Base-by-base conservation (phyloP, 2,888 invertebrate genomes). In the Teinopalpus imperialis region DNA sequence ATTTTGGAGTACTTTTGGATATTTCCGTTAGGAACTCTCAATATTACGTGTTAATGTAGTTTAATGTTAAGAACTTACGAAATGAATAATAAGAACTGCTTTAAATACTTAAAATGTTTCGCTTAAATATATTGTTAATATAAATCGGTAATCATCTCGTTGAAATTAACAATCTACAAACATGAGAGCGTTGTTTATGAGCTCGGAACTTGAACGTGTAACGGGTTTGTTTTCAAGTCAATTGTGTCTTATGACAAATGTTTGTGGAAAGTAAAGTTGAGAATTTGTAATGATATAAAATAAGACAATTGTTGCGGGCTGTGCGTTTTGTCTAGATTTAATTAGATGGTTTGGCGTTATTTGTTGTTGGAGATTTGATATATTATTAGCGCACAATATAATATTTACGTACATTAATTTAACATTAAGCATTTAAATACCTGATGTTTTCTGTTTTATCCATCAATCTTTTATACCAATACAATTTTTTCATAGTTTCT, bases 1-100 rank as follows among this genome's bases (percentile, higher is more conserved):
- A 74, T 81, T 81, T 81, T 81, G 74, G 79, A 81, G 61, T 70
- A 74, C 67, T 82, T 81, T 81, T 81, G 79, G 79, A 81, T 81
- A 81, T 74, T 75, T 80, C 81, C 79, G 69, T 76, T 74, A 80
- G 74, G 68, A 60, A 74, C 66, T 73, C 65, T 75, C 75, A 72
- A 69, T 10, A 21, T 35, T 20, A 42, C 21, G 7, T 45, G 21
- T 34, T 40, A 40, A 27, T 27, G 39, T 45, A 40, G 27, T 60
- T 54, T 53, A 56, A 57, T 45, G 51, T 61, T 75, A 76, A 74
- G 70, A 63, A 62, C 64, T 57, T 69, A 69, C 54, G 62, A 63
- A 67, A 62, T 55, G 57, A 65, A 48, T 70, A 4, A 73, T 69
- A 68, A 55, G 57, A 63, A 62, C 64, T 63, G 79, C 76, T 77